A percentile compares a stretch with the other conserved stretches of the same genome.
Conservation (phyloP, 35 echinoderm and acorn worm genomes). For the Holothuria glaberrima region DNA sequence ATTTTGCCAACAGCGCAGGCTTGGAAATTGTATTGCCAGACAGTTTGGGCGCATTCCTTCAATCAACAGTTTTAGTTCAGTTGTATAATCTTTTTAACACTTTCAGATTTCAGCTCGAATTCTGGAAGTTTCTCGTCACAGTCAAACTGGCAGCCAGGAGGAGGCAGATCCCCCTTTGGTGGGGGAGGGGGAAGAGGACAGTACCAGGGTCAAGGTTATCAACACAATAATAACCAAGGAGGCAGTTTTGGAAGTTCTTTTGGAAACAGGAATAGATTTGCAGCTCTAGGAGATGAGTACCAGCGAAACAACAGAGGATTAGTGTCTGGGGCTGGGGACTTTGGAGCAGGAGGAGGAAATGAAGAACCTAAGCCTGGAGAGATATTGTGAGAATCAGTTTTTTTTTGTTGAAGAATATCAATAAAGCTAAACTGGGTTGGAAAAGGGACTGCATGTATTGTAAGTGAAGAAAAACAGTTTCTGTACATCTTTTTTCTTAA, state of each 20-base stretch:
- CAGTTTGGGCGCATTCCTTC: too few species aligned
- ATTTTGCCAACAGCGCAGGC: too few species aligned
- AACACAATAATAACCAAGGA: not conserved
- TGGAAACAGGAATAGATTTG: slow-evolving; percentile 10
- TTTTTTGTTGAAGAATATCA: too few species aligned
- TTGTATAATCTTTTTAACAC: too few species aligned
- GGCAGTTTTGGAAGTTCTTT: not conserved
- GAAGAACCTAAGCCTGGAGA: slow-evolving; percentile 25
- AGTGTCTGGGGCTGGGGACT: not conserved
- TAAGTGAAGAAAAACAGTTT: too few species aligned
- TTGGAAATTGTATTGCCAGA: too few species aligned
- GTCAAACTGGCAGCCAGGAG: slow-evolving; percentile 8
- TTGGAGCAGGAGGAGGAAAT: slow-evolving; percentile 36
- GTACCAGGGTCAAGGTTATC: not conserved
- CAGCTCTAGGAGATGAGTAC: slow-evolving; percentile 26
- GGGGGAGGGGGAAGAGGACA: not conserved
- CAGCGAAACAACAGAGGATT: not conserved
- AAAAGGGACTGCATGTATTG: too few species aligned
- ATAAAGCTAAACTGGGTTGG: too few species aligned
- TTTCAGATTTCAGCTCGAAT: slow-evolving; percentile 3
- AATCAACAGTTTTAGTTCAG: too few species aligned
- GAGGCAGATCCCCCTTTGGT: not conserved
- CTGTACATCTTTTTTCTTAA: too few species aligned
- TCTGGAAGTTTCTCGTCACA: not conserved
- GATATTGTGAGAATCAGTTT: slow-evolving; percentile 21